These are phyloP conservation scores for Globia sparganii DNA, from an alignment of 2,888 invertebrate species.

Conservation along the genomic window DNA sequence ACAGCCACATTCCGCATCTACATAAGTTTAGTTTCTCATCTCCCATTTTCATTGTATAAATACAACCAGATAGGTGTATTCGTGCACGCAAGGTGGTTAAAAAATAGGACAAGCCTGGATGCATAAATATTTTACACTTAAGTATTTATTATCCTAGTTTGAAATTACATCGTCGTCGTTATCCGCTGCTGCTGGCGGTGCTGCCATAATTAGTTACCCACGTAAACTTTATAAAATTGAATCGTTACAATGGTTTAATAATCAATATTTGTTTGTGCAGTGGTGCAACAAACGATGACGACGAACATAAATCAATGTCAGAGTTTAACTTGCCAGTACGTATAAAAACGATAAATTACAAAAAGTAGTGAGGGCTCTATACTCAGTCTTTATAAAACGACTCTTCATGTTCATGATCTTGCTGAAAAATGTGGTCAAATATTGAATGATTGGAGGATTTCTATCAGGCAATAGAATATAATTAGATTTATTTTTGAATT, in stretches of 20 bases:
- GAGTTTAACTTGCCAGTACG: slow-evolving; percentile 48
- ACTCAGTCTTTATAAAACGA: not conserved
- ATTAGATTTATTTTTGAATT: slow-evolving; percentile 26
- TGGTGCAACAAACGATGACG: slow-evolving; percentile 6
- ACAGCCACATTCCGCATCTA: not conserved
- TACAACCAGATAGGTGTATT: not conserved
- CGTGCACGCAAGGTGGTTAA: not conserved
- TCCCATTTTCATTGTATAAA: slow-evolving; percentile 8
- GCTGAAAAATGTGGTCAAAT: not conserved
- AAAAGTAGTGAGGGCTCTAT: slow-evolving; percentile 5
- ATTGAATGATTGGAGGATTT: not conserved
- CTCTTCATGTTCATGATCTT: not conserved
- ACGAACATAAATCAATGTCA: slow-evolving; percentile 34
- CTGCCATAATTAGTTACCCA: slow-evolving; percentile 57
- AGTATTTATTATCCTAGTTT: slow-evolving; percentile 14
- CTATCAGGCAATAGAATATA: not conserved
- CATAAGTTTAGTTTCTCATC: not conserved
- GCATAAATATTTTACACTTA: not conserved
- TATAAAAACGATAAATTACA: not conserved
- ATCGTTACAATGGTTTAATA: slow-evolving; percentile 13
- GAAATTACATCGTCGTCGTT: slow-evolving; percentile 44
- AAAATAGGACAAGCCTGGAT: not conserved
- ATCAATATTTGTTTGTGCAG: slow-evolving; percentile 39
- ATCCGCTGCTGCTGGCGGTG: slow-evolving; percentile 60
- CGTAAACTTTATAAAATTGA: not conserved